Percentiles rank a stretch among this genome's conserved stretches.
Conservation (phyloP, 2,888 invertebrate species). For the Pyrrhia umbra region DNA sequence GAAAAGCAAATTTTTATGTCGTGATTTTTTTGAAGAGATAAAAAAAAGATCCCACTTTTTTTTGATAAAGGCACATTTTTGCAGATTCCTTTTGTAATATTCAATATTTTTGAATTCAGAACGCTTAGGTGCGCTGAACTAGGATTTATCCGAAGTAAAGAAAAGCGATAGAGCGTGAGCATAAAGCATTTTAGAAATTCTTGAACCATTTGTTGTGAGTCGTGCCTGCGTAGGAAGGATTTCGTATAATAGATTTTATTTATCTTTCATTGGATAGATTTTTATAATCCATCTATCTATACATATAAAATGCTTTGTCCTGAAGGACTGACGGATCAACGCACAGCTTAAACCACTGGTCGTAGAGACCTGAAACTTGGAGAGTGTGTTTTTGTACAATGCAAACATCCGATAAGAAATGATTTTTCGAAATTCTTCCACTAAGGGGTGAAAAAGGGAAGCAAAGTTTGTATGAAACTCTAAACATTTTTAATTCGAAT, state of each 20-base stretch:
- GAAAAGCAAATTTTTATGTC: too few relatives aligned
- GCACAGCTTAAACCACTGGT: too few relatives aligned
- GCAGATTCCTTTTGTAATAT: background rate
- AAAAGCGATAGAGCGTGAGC: background rate
- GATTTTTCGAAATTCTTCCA: too few relatives aligned
- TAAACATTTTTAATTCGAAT: too few relatives aligned
- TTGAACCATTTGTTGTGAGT: background rate
- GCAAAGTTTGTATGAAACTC: too few relatives aligned
- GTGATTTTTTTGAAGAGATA: too few relatives aligned
- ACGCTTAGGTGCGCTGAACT: slow-evolving; percentile 5
- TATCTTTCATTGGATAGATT: background rate
- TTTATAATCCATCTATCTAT: background rate
- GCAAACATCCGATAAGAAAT: too few relatives aligned
- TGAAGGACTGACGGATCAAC: too few relatives aligned
- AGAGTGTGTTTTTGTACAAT: too few relatives aligned
- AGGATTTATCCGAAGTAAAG: slow-evolving; percentile 8
- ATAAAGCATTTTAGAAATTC: slow-evolving; percentile 13
- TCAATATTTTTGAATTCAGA: slow-evolving; percentile 12
- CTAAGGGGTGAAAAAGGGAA: too few relatives aligned
- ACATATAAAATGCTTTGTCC: too few relatives aligned
- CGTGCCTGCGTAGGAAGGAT: slow-evolving; percentile 13
- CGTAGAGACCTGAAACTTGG: too few relatives aligned
- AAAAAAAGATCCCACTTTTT: background rate
- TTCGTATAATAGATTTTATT: slow-evolving; percentile 1
- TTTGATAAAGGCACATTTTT: background rate